Base-by-base conservation (phyloP, 64 coral and sea anemone genomes). In the Montipora cactus region DNA sequence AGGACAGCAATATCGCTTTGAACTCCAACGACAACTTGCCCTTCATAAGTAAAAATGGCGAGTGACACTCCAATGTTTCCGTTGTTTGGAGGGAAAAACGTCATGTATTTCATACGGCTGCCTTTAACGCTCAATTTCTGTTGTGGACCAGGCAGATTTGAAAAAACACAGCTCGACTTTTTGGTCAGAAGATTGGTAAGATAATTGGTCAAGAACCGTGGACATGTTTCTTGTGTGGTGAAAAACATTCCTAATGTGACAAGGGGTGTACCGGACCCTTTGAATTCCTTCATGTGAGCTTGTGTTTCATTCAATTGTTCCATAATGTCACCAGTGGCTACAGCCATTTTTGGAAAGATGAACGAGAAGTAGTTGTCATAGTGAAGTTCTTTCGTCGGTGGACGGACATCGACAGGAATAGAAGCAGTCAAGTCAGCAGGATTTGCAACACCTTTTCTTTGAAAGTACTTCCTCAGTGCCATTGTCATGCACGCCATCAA, bases 1-100 rank as follows among this genome's bases (percentile, higher is more conserved):
- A 98, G 77, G 4, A 95, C 18, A 20, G 53, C 82, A 23, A 84
- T 67, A 79, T 98, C 97, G 22, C 94, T 61, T 44, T 92, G 88
- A 8, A 82, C 94, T 67, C 91, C 97, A 28, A 98, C 88, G 59
- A 71, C 79, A 44, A 98, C 88, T 68, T 92, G 47, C 6, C 92
- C 91, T 2, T 89, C 94, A 48, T 98, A 98, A 22, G 91, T 93
- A 52, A 70, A 87, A 7, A 98, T 91, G 5, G 94, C 93, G 23
- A 95, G 64, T 4, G 94, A 92, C n/a, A 98, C 69, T 12, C 91
- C 97, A 57, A 98, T 69, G 3, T 89, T 88, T 53, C 89, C 59
- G n/a, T 84, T 87, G 82, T 98, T 94, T 14, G 97, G 97, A 75
- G 97, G 97, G 88, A 91, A 94, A 15, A 98, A 98, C 22, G 61